Conservation (phyloP, 2,113 vertebrate genomes). For the Butorides virescens region DNA sequence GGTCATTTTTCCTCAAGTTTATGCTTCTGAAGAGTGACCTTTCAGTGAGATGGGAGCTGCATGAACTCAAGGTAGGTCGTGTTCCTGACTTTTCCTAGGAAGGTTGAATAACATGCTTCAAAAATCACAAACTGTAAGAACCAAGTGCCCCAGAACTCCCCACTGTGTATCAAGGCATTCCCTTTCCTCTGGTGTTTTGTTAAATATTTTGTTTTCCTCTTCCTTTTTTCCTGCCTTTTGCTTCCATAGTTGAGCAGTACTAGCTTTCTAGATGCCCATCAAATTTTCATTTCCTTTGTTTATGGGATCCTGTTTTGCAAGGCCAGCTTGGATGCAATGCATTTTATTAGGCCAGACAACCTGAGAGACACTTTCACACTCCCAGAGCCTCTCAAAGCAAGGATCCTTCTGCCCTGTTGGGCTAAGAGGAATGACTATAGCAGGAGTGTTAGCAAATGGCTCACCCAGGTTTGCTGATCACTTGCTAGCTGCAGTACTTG, state of each 20-base stretch:
- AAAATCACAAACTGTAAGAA: neutral
- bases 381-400: neutral
- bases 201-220: neutral
- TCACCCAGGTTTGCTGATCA: neutral
- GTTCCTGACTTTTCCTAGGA: neutral
- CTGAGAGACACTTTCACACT: neutral
- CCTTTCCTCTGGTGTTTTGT: neutral
- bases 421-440: neutral
- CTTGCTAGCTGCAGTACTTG: neutral
- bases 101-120: neutral
- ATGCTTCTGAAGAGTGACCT: neutral
- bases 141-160: neutral
- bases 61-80: neutral
- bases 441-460: neutral
- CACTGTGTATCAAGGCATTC: neutral
- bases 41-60: neutral
- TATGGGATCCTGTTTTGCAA: neutral
- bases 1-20: neutral
- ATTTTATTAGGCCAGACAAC: neutral
- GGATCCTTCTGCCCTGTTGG: neutral
- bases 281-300: neutral
- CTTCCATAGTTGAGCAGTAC: neutral
- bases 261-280: neutral
- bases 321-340: neutral
- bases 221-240: neutral